Evolutionary conservation across 2,797 vertebrate species (phyloP).

Genomic region (Meda fulgida): DNA sequence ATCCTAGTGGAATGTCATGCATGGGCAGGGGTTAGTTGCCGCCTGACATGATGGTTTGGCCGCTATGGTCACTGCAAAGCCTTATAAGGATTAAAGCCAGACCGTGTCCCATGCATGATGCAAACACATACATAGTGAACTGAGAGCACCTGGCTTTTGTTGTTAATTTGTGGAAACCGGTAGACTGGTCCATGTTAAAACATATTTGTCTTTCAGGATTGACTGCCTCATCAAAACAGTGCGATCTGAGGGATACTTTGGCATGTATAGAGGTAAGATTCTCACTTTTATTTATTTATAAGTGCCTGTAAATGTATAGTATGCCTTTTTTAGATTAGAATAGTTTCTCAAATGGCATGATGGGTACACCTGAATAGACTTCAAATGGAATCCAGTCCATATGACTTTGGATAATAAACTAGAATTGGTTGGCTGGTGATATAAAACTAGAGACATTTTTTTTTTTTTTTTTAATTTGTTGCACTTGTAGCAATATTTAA

Average conservation of each 20-base stretch:
- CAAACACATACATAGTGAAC: not conserved
- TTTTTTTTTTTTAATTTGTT: not conserved
- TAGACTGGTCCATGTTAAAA: not conserved
- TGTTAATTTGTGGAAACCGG: not conserved
- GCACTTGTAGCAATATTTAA: not conserved
- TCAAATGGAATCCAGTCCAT: not conserved
- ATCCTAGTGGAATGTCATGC: slow-evolving; percentile 44
- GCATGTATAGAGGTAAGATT: slow-evolving; percentile 90
- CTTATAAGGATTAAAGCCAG: not conserved
- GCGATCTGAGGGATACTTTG: slow-evolving; percentile 86
- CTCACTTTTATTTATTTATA: slow-evolving; percentile 11
- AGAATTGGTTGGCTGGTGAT: not conserved
- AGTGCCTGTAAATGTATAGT: not conserved
- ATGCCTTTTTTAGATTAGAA: not conserved
- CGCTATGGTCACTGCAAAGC: not conserved
- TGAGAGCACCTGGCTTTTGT: not conserved
- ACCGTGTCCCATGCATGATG: not conserved
- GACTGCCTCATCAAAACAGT: slow-evolving; percentile 88
- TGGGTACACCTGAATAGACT: slow-evolving; percentile 40
- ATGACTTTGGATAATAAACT: slow-evolving; percentile 1
- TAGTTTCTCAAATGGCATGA: slow-evolving; percentile 24
- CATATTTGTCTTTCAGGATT: slow-evolving; percentile 72
- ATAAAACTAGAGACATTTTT: not conserved
- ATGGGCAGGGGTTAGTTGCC: slow-evolving; percentile 25
- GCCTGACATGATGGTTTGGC: not conserved